Evolutionary conservation across 1,140 invertebrate genomes (phyloP).

Genomic region (Zeugodacus cucurbitae): DNA sequence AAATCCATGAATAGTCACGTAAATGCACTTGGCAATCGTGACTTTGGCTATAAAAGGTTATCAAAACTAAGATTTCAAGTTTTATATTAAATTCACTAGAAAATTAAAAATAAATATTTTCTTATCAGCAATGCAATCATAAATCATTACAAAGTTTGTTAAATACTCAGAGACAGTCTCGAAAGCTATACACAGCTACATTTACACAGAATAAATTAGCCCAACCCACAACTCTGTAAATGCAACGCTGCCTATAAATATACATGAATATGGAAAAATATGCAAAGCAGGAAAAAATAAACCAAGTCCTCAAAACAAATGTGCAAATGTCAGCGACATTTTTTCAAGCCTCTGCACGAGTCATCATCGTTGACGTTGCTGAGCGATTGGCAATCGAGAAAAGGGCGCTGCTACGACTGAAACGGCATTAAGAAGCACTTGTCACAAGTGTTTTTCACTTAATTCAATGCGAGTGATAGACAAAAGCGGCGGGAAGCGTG

Average conservation of each 20-base stretch:
- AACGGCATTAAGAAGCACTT: slow-evolving; percentile 10
- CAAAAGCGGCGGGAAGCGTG: neutral
- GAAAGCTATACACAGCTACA: too few relatives aligned
- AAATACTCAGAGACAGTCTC: too few relatives aligned
- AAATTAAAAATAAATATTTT: too few relatives aligned
- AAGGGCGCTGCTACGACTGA: neutral
- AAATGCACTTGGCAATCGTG: too few relatives aligned
- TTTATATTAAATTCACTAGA: too few relatives aligned
- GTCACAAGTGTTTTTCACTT: slow-evolving; percentile 29
- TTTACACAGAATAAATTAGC: too few relatives aligned
- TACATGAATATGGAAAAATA: neutral
- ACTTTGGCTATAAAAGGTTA: too few relatives aligned
- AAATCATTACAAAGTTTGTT: too few relatives aligned
- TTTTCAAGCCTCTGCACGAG: neutral
- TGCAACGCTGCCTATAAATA: too few relatives aligned
- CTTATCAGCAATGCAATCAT: too few relatives aligned
- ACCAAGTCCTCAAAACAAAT: neutral
- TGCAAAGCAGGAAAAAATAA: neutral
- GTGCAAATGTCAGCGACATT: slow-evolving; percentile 30
- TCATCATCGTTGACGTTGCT: neutral
- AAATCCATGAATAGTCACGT: too few relatives aligned
- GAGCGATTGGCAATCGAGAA: neutral
- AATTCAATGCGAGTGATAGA: neutral
- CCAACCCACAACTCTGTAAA: neutral
- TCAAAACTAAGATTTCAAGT: too few relatives aligned